Conservation (phyloP, 2,797 vertebrate genomes). For the Todus mexicanus region DNA sequence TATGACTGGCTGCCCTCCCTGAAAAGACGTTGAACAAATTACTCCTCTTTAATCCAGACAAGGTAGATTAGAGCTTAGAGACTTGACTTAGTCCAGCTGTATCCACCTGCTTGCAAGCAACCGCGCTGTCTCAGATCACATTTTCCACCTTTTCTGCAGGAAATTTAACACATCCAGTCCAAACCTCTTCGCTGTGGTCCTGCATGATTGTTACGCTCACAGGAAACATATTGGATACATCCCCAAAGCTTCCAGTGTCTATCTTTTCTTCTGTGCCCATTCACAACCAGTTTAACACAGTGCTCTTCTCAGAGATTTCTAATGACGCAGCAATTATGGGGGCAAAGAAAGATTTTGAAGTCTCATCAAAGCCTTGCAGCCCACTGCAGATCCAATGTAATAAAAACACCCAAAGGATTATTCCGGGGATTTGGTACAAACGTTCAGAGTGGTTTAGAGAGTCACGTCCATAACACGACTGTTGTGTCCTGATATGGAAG, state of each 20-base stretch:
- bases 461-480: neutral
- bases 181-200: neutral
- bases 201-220: neutral
- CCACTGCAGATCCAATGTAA: neutral
- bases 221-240: neutral
- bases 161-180: neutral
- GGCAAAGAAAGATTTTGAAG: neutral
- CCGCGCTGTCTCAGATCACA: neutral
- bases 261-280: neutral
- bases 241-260: neutral
- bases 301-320: neutral
- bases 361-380: neutral
- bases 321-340: neutral
- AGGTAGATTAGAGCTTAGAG: slow-evolving; percentile 61
- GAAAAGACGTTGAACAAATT: slow-evolving; percentile 67
- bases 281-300: neutral
- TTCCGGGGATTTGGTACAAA: neutral
- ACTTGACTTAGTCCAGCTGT: slow-evolving; percentile 32
- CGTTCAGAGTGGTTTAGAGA: neutral
- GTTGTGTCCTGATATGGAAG: neutral
- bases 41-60: slow-evolving; percentile 71
- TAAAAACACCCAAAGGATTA: neutral
- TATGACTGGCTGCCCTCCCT: slow-evolving; percentile 41
- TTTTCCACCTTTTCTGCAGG: neutral
- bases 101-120: slow-evolving; percentile 41